A percentile compares a stretch with the other conserved stretches of the same genome.
Conservation (phyloP, 2,113 vertebrate genomes). For the Urocolius indicus region DNA sequence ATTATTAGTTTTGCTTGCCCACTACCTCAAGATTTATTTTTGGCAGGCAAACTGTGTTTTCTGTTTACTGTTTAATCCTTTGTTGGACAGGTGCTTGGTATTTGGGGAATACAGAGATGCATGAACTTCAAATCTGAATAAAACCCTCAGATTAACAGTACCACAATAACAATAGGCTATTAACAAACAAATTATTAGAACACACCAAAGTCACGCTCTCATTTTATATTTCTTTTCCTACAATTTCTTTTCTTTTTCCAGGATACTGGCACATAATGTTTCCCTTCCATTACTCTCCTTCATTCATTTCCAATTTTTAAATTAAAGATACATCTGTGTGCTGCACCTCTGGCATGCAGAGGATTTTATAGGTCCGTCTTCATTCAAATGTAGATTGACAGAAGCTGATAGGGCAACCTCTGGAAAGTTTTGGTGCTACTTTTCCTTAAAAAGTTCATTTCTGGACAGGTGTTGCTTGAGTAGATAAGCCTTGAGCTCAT, state of each 20-base stretch:
- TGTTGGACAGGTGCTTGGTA: neutral
- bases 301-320: neutral
- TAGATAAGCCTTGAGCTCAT: neutral
- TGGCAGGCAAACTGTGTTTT: neutral
- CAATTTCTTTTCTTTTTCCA: neutral
- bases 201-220: neutral
- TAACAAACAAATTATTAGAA: neutral
- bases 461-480: neutral
- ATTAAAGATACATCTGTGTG: neutral
- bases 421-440: neutral
- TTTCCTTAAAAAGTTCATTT: neutral
- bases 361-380: neutral
- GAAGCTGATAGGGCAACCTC: neutral
- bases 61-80: neutral
- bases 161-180: neutral
- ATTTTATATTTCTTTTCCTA: neutral
- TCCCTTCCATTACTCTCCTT: neutral
- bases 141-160: neutral
- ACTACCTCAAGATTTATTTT: neutral
- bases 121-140: neutral
- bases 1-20: neutral
- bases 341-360: fast-evolving
- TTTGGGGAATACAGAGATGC: neutral
- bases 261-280: neutral
- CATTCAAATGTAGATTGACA: neutral